Evolutionary conservation across 2,113 vertebrate genomes (phyloP), one percentile per base, ranked within the genome.

Genomic region (Picathartes gymnocephalus): DNA sequence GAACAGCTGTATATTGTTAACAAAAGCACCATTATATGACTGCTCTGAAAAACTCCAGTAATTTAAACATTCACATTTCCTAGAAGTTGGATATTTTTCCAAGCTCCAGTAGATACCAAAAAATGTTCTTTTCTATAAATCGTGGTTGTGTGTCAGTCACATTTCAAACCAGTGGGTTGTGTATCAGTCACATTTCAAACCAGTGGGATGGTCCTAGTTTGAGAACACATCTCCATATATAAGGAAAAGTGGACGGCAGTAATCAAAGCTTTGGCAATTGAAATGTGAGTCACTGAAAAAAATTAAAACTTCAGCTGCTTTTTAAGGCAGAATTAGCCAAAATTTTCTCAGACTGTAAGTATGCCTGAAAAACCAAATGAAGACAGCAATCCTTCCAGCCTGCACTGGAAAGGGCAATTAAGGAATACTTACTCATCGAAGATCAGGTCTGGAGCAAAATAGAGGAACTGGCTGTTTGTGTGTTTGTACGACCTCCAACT

Each of bases 401-500:
- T 95, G 58, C 80, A 92, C 82, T 93, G 81, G 60, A 92, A 95
- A 96, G 79, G 72, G 88, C 77, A 94, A 79, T 94, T 73, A 95
- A 95, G 54, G 74, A 95, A 95, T 97, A 98, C 99, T 98, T 98
- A 99, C 99, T 99, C 99, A 88, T 99, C 99, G 91, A 99, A 99
- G 98, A 99, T 98, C 95, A 99, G 98, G 97, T 99, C 99, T 80
- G 99, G 99, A 95, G 99, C 99, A 90, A 99, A 99, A 98, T 99
- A 99, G 96, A 99, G 99, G 98, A 99, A 98, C 97, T 99, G 99
- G 98, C 98, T 99, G 96, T 99, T 99, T 95, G 99, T 99, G 96
- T 99, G 99, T 98, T 99, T 99, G 98, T 99, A 99, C 13, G 99
- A 99, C 97, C 99, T 98, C 99, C 99, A 99, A 97, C 99, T 99